phyloP scores from a whole-genome alignment of 2,113 vertebrate genomes.

The Apteryx owenii region DNA sequence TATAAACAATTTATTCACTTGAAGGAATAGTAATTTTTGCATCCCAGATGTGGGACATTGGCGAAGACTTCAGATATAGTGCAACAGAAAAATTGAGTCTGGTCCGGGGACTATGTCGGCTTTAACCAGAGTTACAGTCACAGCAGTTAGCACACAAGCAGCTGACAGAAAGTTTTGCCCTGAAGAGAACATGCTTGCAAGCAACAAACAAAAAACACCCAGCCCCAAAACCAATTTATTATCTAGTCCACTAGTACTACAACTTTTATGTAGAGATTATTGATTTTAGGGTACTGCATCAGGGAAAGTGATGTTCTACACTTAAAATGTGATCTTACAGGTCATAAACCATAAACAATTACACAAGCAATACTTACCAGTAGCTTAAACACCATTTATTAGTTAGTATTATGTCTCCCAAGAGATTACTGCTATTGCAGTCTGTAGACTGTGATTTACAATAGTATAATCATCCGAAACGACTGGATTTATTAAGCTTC shows the following conservation, averaged over 20 bases:
- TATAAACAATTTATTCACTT: background rate
- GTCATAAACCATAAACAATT: background rate
- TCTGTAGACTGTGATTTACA: constrained; percentile 24
- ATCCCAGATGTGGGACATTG: background rate
- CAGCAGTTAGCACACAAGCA: background rate
- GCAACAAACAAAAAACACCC: background rate
- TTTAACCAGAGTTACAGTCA: background rate
- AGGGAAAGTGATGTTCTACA: background rate
- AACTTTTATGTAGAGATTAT: background rate
- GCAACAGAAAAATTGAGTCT: background rate
- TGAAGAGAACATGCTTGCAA: fast-evolving
- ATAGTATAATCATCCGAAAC: background rate
- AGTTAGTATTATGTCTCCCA: background rate
- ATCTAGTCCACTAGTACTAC: background rate
- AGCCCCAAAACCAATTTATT: background rate
- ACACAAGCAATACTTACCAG: background rate
- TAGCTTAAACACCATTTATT: background rate
- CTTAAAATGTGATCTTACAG: background rate
- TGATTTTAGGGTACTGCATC: background rate
- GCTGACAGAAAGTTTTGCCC: background rate
- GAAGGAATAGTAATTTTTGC: background rate
- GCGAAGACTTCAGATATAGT: background rate
- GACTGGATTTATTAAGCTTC: background rate
- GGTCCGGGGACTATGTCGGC: background rate
- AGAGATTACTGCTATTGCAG: background rate